Evolutionary conservation across 2,797 vertebrate genomes (phyloP).

Genomic region (Poeciliopsis turneri): DNA sequence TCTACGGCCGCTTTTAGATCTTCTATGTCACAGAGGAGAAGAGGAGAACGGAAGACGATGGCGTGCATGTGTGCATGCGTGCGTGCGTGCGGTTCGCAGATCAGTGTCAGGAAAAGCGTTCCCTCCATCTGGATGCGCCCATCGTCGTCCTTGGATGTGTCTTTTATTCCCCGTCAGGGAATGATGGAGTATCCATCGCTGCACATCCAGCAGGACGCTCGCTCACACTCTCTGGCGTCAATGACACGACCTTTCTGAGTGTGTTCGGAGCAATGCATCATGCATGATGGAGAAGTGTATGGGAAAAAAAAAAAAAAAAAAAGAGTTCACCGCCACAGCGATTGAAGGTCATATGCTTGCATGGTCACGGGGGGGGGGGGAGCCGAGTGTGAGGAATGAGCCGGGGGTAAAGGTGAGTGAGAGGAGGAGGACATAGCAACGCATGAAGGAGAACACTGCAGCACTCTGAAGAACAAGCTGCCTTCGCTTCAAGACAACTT

Average conservation of each 20-base stretch:
- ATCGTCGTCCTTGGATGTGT: slow-evolving; percentile 20
- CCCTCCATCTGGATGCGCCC: slow-evolving; percentile 31
- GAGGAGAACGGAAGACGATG: slow-evolving; percentile 1
- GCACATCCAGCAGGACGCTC: slow-evolving; percentile 11
- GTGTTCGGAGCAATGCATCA: slow-evolving; percentile 34
- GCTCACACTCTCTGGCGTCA: neutral
- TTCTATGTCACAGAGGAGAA: neutral
- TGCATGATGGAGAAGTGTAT: slow-evolving; percentile 14
- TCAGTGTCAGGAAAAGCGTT: slow-evolving; percentile 38
- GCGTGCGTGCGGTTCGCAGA: slow-evolving; percentile 19
- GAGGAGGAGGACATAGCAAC: slow-evolving; percentile 39
- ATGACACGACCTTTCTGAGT: slow-evolving; percentile 51
- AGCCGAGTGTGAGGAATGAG: slow-evolving; percentile 41
- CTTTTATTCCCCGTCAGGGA: slow-evolving; percentile 7
- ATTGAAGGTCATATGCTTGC: slow-evolving; percentile 70
- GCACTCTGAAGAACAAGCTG: slow-evolving; percentile 64
- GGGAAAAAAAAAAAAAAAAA: neutral
- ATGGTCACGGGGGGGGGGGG: slow-evolving; percentile 29
- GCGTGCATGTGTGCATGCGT: no score
- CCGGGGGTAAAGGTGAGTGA: slow-evolving; percentile 16
- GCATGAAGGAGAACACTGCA: slow-evolving; percentile 76
- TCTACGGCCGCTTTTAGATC: neutral
- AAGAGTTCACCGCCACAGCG: slow-evolving; percentile 18
- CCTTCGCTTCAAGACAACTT: slow-evolving; percentile 62
- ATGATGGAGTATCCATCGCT: slow-evolving; percentile 23